A percentile compares a stretch with the other conserved stretches of the same genome.
phyloP scores from a whole-genome alignment of 2,113 vertebrate genomes.

The Microcebus murinus region DNA sequence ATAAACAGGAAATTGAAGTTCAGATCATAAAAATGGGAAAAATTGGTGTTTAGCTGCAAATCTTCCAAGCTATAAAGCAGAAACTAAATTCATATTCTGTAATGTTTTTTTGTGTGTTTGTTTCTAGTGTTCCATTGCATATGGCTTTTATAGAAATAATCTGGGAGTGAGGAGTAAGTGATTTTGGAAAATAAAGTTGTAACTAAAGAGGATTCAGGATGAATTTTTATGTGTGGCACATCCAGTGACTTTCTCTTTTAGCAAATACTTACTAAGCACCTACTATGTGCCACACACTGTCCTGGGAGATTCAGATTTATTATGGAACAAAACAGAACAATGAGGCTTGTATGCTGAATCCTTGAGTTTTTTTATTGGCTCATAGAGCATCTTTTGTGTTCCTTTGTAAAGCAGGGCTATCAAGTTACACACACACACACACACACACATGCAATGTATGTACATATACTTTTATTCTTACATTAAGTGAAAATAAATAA shows the following conservation, averaged over 20 bases:
- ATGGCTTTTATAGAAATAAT: neutral
- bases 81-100: neutral
- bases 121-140: neutral
- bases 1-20: neutral
- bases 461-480: neutral
- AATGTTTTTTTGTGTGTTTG: neutral
- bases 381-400: neutral
- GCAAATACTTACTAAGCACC: neutral
- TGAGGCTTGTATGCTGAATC: neutral
- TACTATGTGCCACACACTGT: neutral
- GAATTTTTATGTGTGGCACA: neutral
- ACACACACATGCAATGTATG: neutral
- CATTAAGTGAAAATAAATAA: neutral
- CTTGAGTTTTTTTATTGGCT: neutral
- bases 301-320: neutral
- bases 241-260: neutral
- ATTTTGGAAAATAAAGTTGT: neutral
- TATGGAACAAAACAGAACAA: neutral
- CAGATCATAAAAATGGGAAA: slow-evolving; percentile 27
- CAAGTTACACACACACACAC: neutral
- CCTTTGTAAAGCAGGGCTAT: neutral
- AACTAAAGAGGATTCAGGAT: neutral
- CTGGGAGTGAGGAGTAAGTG: neutral
- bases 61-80: neutral
- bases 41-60: neutral